Base-by-base conservation (phyloP, 2,113 vertebrate species). In the Triplophysa tibetana region DNA sequence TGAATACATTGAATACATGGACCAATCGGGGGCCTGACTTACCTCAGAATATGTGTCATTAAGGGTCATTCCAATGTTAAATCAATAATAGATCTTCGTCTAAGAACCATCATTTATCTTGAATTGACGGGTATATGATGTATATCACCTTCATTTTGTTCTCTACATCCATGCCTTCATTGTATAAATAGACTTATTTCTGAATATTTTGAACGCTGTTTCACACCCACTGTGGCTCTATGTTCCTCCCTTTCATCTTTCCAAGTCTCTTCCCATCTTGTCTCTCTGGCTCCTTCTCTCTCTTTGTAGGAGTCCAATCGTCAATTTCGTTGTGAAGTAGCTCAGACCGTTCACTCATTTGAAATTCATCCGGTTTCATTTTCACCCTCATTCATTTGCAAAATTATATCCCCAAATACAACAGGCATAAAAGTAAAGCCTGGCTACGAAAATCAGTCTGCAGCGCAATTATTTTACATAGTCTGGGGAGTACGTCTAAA, bases 261-360 rank as follows among this genome's bases (percentile, higher is more conserved):
- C 60, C 41, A 26, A 60, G 23, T 58, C 52, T 48, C 17, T 68
- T 12, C 0, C 48, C 12, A 63, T 58, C 41, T 70, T 56, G 66
- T 65, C 14, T 69, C 68, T 65, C 33, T 54, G 58, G 9, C 24
- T 19, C 24, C 62, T 19, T 62, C 38, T 45, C n/a, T 64, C 24
- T 23, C 60, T 70, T 29, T 38, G 68, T 38, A 65, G 43, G 62
- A 14, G 16, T 45, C 66, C 38, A 70, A 50, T 29, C 16, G 43
- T 33, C 54, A 43, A 66, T 64, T 81, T 83, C 70, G 50, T 70
- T 72, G 52, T 72, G 78, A 75, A 75, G 82, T 76, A 70, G 50
- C 72, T 78, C 77, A 72, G 68, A 56, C 72, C 63, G 52, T 33
- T 67, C 38, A 41, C 66, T 73, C 58, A 76, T 72, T 66, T 78